Conservation (phyloP, 2,797 vertebrate species). For the Allobates femoralis region DNA sequence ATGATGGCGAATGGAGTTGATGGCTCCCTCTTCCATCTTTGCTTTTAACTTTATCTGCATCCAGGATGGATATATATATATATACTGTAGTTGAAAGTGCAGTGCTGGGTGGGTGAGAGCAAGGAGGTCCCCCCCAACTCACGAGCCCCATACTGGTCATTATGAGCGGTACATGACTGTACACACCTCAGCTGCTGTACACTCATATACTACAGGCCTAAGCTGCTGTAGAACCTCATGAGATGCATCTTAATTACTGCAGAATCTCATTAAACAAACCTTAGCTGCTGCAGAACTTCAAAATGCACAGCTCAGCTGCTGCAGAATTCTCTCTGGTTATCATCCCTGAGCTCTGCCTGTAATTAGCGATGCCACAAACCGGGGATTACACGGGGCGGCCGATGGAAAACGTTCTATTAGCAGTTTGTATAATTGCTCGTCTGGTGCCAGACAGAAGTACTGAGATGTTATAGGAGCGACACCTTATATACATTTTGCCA, state of each 20-base stretch:
- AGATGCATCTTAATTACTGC: background rate
- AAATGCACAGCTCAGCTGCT: background rate
- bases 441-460: constrained; percentile 19
- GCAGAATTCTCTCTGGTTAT: too few species aligned
- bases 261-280: background rate
- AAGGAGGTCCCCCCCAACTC: too few species aligned
- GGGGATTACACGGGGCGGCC: background rate
- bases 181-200: too few species aligned
- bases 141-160: too few species aligned
- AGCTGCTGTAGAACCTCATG: background rate
- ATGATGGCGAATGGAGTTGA: too few species aligned
- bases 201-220: background rate
- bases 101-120: too few species aligned
- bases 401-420: background rate
- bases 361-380: background rate
- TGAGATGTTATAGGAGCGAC: background rate
- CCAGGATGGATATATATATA: too few species aligned
- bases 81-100: too few species aligned
- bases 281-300: background rate
- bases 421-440: constrained; percentile 33
- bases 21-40: too few species aligned
- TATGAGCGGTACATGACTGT: too few species aligned
- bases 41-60: too few species aligned
- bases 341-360: too few species aligned
- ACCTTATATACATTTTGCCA: background rate